These are phyloP conservation scores for Rhegmatorhina hoffmannsi DNA, from an alignment of 2,113 vertebrate genomes.

Conservation along the genomic window DNA sequence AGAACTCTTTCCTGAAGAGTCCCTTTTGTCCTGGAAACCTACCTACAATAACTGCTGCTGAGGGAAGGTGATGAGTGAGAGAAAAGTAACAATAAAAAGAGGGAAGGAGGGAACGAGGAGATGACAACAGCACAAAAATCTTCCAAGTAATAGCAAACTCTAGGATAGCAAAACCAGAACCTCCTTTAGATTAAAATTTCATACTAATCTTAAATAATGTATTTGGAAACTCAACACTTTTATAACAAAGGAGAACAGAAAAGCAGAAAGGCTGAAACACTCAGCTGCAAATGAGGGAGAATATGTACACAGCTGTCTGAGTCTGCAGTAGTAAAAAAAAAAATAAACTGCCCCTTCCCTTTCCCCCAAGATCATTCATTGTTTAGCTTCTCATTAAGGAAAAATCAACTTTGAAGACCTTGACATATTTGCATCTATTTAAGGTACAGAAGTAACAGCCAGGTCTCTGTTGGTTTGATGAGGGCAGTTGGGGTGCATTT, in stretches of 20 bases:
- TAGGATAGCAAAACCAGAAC: slow-evolving; percentile 52
- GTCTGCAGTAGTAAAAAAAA: not conserved
- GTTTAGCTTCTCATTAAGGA: slow-evolving; percentile 52
- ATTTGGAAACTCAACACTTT: slow-evolving; percentile 64
- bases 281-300: slow-evolving; percentile 46
- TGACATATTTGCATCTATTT: slow-evolving; percentile 60
- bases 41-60: slow-evolving; percentile 35
- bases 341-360: not conserved
- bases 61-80: slow-evolving; percentile 38
- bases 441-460: slow-evolving; percentile 48
- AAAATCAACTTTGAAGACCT: slow-evolving; percentile 44
- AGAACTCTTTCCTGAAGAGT: slow-evolving; percentile 56
- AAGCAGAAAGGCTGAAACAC: slow-evolving; percentile 34
- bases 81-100: slow-evolving; percentile 50
- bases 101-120: not conserved
- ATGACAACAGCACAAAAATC: slow-evolving; percentile 49
- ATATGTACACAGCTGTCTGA: not conserved
- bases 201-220: slow-evolving; percentile 74
- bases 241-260: slow-evolving; percentile 54
- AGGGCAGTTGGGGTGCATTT: slow-evolving; percentile 40
- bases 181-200: slow-evolving; percentile 72
- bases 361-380: not conserved
- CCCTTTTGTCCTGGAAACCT: slow-evolving; percentile 57
- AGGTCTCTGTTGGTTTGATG: slow-evolving; percentile 55
- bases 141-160: slow-evolving; percentile 53